A percentile compares a stretch with the other conserved stretches of the same genome.
Evolutionary conservation across 2,113 vertebrate species (phyloP).

Genomic region (Antennarius striatus): DNA sequence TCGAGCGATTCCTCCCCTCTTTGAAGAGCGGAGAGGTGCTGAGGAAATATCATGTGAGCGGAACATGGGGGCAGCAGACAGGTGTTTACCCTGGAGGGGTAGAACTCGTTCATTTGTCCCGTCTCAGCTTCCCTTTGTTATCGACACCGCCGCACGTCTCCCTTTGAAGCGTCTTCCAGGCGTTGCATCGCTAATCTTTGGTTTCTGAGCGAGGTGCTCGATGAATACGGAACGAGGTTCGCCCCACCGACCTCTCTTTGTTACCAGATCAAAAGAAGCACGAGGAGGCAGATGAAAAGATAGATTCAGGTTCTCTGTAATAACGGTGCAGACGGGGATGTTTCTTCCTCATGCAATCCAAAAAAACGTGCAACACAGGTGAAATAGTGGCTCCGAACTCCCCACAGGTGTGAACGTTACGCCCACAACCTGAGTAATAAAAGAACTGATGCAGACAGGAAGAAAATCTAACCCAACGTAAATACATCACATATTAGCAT

Average conservation of each 20-base stretch:
- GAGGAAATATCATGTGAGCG: conserved; percentile 53
- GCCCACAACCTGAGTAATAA: no score
- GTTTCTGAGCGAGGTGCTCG: conserved; percentile 59
- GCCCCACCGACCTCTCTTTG: conserved; percentile 56
- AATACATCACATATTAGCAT: no score
- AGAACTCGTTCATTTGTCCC: conserved; percentile 56
- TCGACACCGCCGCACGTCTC: conserved; percentile 51
- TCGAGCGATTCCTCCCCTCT: conserved; percentile 51
- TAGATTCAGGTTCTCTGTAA: conserved; percentile 23
- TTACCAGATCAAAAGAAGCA: conserved; percentile 53
- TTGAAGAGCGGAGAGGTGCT: conserved; percentile 43
- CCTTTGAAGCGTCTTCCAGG: conserved; percentile 72
- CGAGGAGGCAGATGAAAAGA: conserved; percentile 33
- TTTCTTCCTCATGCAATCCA: neutral
- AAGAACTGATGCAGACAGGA: no score
- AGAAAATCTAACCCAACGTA: no score
- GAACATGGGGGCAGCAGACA: conserved; percentile 51
- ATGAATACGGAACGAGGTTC: conserved; percentile 57
- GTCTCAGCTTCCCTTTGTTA: conserved; percentile 61
- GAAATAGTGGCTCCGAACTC: no score
- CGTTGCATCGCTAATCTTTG: conserved; percentile 60
- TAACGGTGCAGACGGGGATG: conserved; percentile 33
- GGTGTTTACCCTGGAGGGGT: conserved; percentile 61
- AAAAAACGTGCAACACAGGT: no score
- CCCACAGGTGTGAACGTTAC: no score